Conservation (phyloP, 2,113 vertebrate genomes). For the Neotoma lepida region DNA sequence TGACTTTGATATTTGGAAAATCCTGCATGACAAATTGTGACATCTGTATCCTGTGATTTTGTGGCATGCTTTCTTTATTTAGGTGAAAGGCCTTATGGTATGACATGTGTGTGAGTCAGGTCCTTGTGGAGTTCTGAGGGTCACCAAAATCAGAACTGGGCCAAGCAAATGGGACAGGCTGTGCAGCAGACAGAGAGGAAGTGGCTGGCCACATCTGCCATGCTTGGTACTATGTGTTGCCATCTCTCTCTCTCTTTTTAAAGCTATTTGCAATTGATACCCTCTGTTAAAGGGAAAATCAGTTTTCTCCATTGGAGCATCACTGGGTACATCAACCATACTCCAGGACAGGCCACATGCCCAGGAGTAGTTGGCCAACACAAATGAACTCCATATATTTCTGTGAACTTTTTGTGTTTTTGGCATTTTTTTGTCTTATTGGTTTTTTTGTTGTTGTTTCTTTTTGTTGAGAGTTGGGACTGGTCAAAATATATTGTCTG, state of each 20-base stretch:
- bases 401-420: neutral
- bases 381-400: neutral
- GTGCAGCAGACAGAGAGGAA: neutral
- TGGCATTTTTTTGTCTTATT: neutral
- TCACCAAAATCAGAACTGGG: neutral
- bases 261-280: no score
- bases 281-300: neutral
- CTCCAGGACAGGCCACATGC: neutral
- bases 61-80: constrained; percentile 26
- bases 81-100: neutral
- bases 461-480: neutral
- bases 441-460: neutral
- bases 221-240: neutral
- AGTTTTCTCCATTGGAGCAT: neutral
- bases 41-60: neutral
- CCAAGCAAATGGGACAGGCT: neutral
- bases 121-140: neutral
- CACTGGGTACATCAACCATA: neutral
- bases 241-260: neutral
- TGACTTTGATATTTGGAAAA: constrained; percentile 40
- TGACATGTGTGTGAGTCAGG: neutral
- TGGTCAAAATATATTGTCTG: neutral
- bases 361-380: neutral
- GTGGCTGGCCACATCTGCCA: fast-evolving
- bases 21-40: neutral